Evolutionary conservation across 2,113 vertebrate species (phyloP).

Genomic region (Casuarius casuarius): DNA sequence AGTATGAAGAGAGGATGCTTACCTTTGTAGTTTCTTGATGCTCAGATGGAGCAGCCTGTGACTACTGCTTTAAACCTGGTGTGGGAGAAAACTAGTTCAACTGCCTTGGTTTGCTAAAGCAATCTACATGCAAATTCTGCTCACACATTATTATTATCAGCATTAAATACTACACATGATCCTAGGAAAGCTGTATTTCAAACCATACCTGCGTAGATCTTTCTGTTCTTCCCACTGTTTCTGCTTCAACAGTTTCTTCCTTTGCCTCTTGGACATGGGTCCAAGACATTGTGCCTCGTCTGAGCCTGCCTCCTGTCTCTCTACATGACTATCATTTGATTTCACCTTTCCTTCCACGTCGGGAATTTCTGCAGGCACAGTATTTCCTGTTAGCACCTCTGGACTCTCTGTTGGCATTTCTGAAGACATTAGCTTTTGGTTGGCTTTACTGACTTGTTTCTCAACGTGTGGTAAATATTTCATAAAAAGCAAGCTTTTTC

Average conservation of each 20-base stretch:
- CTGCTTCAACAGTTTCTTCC: conserved; percentile 89
- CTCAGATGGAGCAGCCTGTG: neutral
- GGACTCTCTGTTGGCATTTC: neutral
- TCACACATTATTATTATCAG: accelerated
- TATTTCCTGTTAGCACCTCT: neutral
- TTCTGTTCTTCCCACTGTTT: conserved; percentile 95
- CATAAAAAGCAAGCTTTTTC: neutral
- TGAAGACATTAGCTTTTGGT: conserved; percentile 58
- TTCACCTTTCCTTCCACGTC: conserved; percentile 15
- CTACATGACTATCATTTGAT: neutral
- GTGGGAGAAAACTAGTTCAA: conserved; percentile 8
- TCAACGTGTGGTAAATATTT: neutral
- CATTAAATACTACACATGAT: neutral
- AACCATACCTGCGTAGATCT: conserved; percentile 88
- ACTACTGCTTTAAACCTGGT: conserved; percentile 19
- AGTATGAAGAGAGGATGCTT: neutral
- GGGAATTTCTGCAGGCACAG: neutral
- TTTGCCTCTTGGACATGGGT: conserved; percentile 88
- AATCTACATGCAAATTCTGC: neutral
- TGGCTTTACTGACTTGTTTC: neutral
- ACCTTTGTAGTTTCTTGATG: neutral
- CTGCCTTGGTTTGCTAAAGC: neutral
- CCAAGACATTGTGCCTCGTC: conserved; percentile 16
- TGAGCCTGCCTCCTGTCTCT: neutral
- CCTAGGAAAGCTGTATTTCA: neutral